These are phyloP conservation scores for Zeuzera pyrina DNA, from an alignment of 2,888 invertebrate genomes.

Conservation along the genomic window DNA sequence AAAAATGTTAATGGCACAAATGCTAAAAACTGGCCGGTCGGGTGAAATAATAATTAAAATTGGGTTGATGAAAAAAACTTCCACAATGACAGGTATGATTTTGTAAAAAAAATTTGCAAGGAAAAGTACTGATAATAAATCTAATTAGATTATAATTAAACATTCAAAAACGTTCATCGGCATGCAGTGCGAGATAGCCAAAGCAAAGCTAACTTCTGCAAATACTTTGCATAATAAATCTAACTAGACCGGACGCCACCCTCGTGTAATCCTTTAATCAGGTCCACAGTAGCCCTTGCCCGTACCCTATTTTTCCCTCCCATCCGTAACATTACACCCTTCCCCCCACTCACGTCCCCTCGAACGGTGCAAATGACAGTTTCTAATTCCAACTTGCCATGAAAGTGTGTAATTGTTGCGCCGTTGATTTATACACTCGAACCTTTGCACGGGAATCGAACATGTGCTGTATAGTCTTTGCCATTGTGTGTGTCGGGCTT, in stretches of 20 bases:
- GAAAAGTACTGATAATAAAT: too few species aligned
- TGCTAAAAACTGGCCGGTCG: too few species aligned
- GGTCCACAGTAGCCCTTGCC: conserved; percentile 67
- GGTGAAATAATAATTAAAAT: too few species aligned
- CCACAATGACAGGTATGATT: too few species aligned
- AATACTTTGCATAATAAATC: conserved; percentile 70
- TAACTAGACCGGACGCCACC: conserved; percentile 68
- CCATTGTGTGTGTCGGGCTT: conserved; percentile 18
- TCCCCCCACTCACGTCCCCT: conserved; percentile 32
- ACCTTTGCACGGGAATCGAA: conserved; percentile 46
- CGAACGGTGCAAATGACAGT: conserved; percentile 74
- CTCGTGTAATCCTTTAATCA: conserved; percentile 70
- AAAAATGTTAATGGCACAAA: too few species aligned
- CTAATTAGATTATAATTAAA: too few species aligned
- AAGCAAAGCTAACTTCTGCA: conserved; percentile 57
- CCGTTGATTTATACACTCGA: conserved; percentile 69
- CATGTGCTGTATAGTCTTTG: conserved; percentile 35
- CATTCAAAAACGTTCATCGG: too few species aligned
- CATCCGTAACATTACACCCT: conserved; percentile 34
- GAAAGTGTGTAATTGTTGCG: conserved; percentile 74
- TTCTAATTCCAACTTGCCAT: conserved; percentile 75
- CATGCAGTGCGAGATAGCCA: too few species aligned
- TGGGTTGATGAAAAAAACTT: too few species aligned
- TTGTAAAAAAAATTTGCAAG: too few species aligned
- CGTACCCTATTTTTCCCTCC: conserved; percentile 67